Percentiles rank a stretch among this genome's conserved stretches.
Conservation (phyloP, 2,888 invertebrate genomes). For the Tribolium freemani region DNA sequence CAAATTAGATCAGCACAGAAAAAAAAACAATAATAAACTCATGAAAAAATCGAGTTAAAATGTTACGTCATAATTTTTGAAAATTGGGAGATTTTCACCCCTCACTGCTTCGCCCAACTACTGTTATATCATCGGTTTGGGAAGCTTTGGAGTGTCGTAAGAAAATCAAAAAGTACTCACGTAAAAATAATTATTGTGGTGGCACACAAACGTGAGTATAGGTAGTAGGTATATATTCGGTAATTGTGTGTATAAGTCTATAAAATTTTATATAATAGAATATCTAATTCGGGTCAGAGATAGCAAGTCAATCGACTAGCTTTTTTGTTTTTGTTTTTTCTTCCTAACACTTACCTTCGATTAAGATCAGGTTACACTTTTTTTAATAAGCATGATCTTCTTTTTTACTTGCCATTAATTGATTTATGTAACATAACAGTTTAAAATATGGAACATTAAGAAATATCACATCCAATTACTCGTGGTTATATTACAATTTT, state of each 20-base stretch:
- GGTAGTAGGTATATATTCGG: background rate
- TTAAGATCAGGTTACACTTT: no score
- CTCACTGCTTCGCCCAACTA: background rate
- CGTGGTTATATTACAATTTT: background rate
- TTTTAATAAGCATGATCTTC: no score
- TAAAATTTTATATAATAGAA: background rate
- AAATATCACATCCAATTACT: background rate
- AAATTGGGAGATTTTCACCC: background rate
- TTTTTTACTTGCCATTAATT: background rate
- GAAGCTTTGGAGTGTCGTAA: background rate
- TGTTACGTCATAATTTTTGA: background rate
- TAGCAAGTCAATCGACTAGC: background rate
- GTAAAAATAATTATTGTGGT: background rate
- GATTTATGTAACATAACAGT: background rate
- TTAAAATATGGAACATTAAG: background rate
- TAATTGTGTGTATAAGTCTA: background rate
- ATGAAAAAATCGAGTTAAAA: background rate
- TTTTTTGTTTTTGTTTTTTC: background rate
- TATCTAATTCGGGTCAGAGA: background rate
- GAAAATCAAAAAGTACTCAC: background rate
- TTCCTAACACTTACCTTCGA: no score
- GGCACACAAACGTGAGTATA: background rate
- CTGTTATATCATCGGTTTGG: background rate
- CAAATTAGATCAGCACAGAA: conserved; percentile 26
- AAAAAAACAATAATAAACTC: conserved; percentile 3